phyloP scores from a whole-genome alignment of 2,797 vertebrate genomes.

The Toxotes lorentzi region DNA sequence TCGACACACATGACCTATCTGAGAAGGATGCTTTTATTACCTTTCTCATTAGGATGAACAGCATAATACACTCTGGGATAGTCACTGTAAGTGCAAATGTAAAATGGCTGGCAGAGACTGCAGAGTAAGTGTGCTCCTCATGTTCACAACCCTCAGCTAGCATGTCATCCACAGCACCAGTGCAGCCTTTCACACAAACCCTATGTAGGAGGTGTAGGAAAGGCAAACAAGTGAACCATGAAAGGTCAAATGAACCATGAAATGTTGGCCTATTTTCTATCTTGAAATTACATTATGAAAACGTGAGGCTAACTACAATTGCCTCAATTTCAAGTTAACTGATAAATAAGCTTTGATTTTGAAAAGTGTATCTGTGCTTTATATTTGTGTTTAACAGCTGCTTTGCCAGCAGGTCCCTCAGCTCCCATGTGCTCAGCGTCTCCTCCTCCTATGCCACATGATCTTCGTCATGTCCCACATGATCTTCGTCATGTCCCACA shows the following conservation, averaged over 20 bases:
- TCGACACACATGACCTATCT: constrained; percentile 17
- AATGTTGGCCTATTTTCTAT: constrained; percentile 16
- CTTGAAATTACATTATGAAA: not conserved
- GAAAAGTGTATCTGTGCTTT: not conserved
- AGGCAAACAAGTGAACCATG: constrained; percentile 5
- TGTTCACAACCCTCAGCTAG: not conserved
- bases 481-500: too few relatives aligned
- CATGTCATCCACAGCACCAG: not conserved
- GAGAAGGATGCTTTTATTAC: constrained; percentile 18
- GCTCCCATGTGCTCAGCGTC: not conserved
- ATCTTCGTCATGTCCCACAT: constrained; percentile 5
- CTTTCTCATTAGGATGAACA: constrained; percentile 19
- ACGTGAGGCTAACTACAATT: not conserved
- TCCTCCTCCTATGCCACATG: too few relatives aligned
- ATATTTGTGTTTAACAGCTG: not conserved
- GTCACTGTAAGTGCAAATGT: constrained; percentile 8
- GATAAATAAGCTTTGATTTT: not conserved
- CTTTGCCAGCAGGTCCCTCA: not conserved
- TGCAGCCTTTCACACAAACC: not conserved
- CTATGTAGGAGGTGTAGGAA: not conserved
- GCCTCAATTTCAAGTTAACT: too few relatives aligned
- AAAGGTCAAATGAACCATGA: constrained; percentile 25
- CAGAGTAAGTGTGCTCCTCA: not conserved
- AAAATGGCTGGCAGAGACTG: constrained; percentile 9
- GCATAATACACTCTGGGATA: not conserved